Base-by-base conservation (phyloP, 2,113 vertebrate genomes). In the rabbit (Oryctolagus cuniculus) region DNA sequence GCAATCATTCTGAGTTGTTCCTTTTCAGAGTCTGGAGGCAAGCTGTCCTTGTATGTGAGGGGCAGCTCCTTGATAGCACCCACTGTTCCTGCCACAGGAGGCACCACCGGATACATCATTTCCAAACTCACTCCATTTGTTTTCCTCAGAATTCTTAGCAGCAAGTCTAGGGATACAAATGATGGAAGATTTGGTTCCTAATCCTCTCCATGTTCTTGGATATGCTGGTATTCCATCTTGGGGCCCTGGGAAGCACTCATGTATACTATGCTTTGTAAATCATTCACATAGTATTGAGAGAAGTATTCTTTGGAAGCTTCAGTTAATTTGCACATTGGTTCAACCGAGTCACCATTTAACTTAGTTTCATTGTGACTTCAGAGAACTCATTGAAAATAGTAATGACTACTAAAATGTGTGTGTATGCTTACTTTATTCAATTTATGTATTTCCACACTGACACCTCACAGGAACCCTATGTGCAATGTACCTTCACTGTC, bases 41-140 rank as follows among this genome's bases (percentile, higher is more conserved):
- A 94, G 22, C 64, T 38, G 91, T 81, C 36, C 17, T 51, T 10
- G 38, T 3, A 2, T 53, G n/a, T 73, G 58, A 55, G 31, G 55
- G 51, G n/a, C 61, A 44, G 63, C 6, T 86, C 51, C 70, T 72
- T 77, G 34, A 27, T 49, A 73, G 29, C 55, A 89, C 34, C 80
- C 10, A 27, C 19, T 58, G 2, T 15, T 82, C 29, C 29, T 36
- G 73, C 79, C 69, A 82, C 5, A 87, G 79, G 86, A 92, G 89
- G 79, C 91, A 91, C 91, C 38, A 79, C 70, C 8, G 63, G 88
- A 86, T 49, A 34, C 6, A 58, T 77, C 79, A 67, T 94, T 94
- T 92, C 58, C 83, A 95, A 95, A 92, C 92, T 61, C 19, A 73
- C n/a, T 63, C 9, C 49, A 96, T 97, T 97, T 97, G 94, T 95